Evolutionary conservation across 1,140 invertebrate species (phyloP).

Genomic region (Apocrypta bakeri): DNA sequence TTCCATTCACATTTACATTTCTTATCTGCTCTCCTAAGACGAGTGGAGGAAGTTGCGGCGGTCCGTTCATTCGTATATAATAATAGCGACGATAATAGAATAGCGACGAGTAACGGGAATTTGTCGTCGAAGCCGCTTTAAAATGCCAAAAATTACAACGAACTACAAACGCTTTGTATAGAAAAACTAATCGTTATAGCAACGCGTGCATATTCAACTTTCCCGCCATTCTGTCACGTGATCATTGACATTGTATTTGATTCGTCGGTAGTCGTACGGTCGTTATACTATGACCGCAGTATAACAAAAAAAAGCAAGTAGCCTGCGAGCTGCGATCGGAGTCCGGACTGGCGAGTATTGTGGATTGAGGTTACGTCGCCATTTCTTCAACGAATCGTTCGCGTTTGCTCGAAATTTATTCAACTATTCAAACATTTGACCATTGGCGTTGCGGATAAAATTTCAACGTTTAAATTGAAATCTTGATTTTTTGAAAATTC

Average conservation of each 20-base stretch:
- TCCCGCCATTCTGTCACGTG: constrained; percentile 4
- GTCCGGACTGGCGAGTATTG: no score
- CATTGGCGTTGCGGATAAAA: no score
- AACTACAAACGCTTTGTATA: background rate
- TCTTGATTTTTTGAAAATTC: background rate
- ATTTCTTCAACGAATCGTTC: constrained; percentile 14
- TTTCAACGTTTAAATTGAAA: no score
- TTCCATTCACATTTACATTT: constrained; percentile 49
- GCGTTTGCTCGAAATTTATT: background rate
- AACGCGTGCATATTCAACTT: background rate
- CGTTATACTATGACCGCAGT: no score
- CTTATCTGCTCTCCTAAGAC: constrained; percentile 60
- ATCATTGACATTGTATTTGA: no score
- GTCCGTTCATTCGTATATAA: background rate
- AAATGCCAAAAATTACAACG: background rate
- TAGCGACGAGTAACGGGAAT: no score
- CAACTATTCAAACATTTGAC: no score
- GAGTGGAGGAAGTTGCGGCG: constrained; percentile 59
- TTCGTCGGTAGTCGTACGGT: no score
- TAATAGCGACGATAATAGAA: background rate
- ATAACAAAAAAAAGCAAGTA: no score
- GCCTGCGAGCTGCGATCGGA: no score
- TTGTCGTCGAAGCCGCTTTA: no score
- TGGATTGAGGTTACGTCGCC: constrained; percentile 34
- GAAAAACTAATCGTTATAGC: background rate